These are phyloP conservation scores for Nasonovia ribisnigri DNA, from an alignment of 2,888 invertebrate species.

Conservation along the genomic window DNA sequence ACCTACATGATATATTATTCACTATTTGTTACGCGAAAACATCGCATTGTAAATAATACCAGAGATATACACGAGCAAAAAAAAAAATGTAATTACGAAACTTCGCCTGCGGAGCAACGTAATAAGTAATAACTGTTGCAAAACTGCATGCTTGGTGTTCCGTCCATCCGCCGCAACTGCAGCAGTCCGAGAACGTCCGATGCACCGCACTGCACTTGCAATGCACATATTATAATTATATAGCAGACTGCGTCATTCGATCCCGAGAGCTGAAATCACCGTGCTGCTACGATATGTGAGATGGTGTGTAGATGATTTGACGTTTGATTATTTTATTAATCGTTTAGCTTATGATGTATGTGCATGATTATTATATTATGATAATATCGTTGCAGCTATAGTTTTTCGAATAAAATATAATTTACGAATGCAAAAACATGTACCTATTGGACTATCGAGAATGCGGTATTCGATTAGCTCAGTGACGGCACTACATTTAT, in stretches of 20 bases:
- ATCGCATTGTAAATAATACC: neutral
- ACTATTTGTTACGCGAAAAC: neutral
- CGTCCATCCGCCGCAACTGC: neutral
- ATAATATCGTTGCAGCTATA: neutral
- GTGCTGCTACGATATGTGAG: neutral
- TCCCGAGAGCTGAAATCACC: neutral
- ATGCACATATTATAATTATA: neutral
- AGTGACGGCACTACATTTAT: too few species aligned
- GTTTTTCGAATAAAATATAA: neutral
- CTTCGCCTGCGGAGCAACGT: neutral
- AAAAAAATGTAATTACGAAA: neutral
- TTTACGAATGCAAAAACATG: neutral
- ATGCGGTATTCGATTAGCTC: neutral
- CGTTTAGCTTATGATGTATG: neutral
- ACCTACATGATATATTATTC: neutral
- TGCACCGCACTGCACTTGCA: neutral
- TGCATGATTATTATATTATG: neutral
- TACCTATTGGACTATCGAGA: neutral
- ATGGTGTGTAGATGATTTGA: too few species aligned
- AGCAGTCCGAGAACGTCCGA: neutral
- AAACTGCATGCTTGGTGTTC: neutral
- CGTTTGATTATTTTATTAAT: neutral
- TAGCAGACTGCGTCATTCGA: neutral
- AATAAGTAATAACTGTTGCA: neutral
- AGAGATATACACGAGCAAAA: neutral